Base-by-base conservation (phyloP, 2,888 invertebrate species). In the Torymus texanus region DNA sequence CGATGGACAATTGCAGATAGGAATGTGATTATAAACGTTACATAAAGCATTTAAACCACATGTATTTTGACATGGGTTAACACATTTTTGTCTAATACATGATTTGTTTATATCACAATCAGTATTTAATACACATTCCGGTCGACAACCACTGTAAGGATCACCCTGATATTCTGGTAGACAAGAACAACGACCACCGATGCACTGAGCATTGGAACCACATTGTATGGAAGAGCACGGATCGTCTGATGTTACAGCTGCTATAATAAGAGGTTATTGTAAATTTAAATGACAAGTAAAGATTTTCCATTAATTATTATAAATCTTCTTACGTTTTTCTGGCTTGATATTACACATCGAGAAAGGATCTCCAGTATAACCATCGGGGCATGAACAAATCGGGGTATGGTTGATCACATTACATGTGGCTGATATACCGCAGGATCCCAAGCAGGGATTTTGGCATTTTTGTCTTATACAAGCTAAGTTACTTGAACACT, bases 341-440 rank as follows among this genome's bases (percentile, higher is more conserved):
- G 95, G 92, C 87, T 92, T 92, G 81, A 92, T 92, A 80, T 93
- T 92, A 87, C 96, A 97, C 94, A n/a, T 93, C 12, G 78, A 93
- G 88, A 96, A 96, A 76, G 96, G 96, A 93, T 96, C 95, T 66
- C 97, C 97, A 62, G 95, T 95, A 91, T 94, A 95, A 56, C 95
- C 95, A 59, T 94, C 92, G 68, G 95, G 94, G 86, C 97, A 97
- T 1, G 95, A 94, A 87, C 97, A 97, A 81, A 96, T 94, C 5
- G 96, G 96, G 85, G 95, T 95, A 89, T 96, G 96, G 88, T 96
- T 96, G 87, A 94, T 94, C 0, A 95, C 94, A 65, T 93, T 93
- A 87, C 97, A 97, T 82, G 94, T 93, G 1, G 97, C 96, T 84
- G 94, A 93, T 68, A 95, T 91, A 10, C 96, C 96, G 87, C 97